Conservation (phyloP, 2,797 vertebrate genomes). For the Gallinago stenura region DNA sequence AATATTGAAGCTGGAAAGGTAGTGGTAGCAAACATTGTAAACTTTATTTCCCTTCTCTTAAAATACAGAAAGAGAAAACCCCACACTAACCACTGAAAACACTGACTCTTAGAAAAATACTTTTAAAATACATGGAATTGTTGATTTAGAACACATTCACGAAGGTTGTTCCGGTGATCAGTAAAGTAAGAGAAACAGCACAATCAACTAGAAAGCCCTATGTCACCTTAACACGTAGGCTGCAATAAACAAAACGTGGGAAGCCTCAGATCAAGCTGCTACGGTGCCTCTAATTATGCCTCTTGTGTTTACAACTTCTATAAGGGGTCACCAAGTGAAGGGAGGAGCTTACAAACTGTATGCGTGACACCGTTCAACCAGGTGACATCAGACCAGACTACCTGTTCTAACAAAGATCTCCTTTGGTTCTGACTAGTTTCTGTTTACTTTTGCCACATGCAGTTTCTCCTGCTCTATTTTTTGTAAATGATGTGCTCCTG, state of each 20-base stretch:
- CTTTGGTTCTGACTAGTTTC: slow-evolving; percentile 6
- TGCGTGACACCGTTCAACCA: not conserved
- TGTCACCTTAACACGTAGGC: not conserved
- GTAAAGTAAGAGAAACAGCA: slow-evolving; percentile 15
- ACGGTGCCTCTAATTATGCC: not conserved
- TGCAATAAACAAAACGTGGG: not conserved
- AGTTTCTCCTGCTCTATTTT: not conserved
- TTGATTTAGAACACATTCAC: not conserved
- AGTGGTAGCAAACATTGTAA: not conserved
- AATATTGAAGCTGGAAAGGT: not conserved
- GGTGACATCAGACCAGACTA: not conserved
- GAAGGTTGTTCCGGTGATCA: not conserved
- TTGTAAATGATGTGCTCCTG: slow-evolving; percentile 4
- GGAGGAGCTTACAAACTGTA: not conserved
- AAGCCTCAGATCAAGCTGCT: slow-evolving; percentile 1
- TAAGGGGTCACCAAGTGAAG: not conserved
- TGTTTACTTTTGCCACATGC: slow-evolving; percentile 25
- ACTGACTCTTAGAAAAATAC: not conserved
- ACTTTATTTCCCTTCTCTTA: not conserved
- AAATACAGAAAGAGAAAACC: not conserved
- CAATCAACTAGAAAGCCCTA: slow-evolving; percentile 5
- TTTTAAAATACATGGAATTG: not conserved
- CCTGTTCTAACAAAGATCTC: slow-evolving; percentile 1
- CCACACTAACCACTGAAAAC: not conserved
- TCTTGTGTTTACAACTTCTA: not conserved